Base-by-base conservation (phyloP, 2,113 vertebrate genomes). In the Lepidiolamprologus cunningtoni region DNA sequence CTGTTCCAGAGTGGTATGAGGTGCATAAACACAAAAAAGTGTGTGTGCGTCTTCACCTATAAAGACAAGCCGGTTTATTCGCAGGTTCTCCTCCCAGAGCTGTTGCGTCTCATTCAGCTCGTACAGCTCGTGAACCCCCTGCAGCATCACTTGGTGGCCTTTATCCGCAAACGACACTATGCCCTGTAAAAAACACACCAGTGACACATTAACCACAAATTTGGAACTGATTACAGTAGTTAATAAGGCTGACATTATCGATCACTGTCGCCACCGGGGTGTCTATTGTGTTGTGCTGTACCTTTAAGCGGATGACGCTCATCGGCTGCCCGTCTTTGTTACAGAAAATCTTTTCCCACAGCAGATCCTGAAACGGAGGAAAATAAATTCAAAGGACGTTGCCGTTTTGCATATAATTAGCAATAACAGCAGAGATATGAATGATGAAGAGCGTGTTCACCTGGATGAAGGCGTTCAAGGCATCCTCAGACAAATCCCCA, bases 51-150 rank as follows among this genome's bases (percentile, higher is more conserved):
- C 86, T 95, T 96, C 95, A 99, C 99, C 98, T 94, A 99, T 99
- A 91, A 99, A 95, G 78, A 99, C 97, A 57, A 99, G 93, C 26
- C 97, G 95, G 92, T 97, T 99, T 89, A 95, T 95, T 92, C 97
- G 96, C 21, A 95, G 95, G 68, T 95, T 93, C 3, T 96, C 95
- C 50, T 91, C 94, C 99, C 99, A 99, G 14, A 82, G 92, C 91
- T 98, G 96, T 3, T 96, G 92, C n/a, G 97, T 98, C 89, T 99
- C 98, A 93, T 99, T 98, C 83, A 99, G 95, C 86, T 99, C 98
- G 58, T 99, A 99, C 8, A 99, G 96, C 86, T 99, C 98, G 58
- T 99, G 97, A 81, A 99, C 97, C 86, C 97, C 98, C 95, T 99
- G 98, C 87, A 99, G 94, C 95, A 99, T 98, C 87, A 98, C 96